Conservation (phyloP, 2,888 invertebrate genomes). For the Himalopsyche tibetana region DNA sequence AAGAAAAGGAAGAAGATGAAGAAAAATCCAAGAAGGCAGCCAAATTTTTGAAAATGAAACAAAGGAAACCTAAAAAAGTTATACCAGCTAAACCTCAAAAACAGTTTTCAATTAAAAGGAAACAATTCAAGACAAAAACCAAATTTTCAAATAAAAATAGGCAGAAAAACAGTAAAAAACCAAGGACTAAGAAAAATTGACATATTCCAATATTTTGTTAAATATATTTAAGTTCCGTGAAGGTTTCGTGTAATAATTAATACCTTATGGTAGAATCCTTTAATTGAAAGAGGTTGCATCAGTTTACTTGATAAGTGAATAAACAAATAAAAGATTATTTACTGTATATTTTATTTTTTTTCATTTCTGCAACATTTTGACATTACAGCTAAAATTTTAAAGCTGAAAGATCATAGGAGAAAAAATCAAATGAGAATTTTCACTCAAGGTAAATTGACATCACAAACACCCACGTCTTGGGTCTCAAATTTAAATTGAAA, state of each 20-base stretch:
- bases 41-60: conserved; percentile 67
- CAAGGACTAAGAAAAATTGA: conserved; percentile 42
- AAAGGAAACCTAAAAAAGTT: conserved; percentile 68
- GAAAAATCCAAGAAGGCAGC: conserved; percentile 66
- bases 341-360: no score
- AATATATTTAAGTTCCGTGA: neutral
- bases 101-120: conserved; percentile 74
- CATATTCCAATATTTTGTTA: neutral
- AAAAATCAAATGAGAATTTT: no score
- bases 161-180: conserved; percentile 54
- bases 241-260: neutral
- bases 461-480: no score
- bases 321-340: no score
- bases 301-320: neutral
- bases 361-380: no score
- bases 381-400: no score
- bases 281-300: neutral
- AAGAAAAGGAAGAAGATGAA: conserved; percentile 65
- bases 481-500: no score
- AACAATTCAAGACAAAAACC: conserved; percentile 71
- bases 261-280: neutral
- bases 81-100: conserved; percentile 67
- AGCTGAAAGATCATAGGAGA: no score
- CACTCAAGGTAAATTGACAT: no score
- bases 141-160: conserved; percentile 56